Evolutionary conservation across 2,113 vertebrate genomes (phyloP), one percentile per base, ranked within the genome.

Genomic region (Prionailurus bengalensis): DNA sequence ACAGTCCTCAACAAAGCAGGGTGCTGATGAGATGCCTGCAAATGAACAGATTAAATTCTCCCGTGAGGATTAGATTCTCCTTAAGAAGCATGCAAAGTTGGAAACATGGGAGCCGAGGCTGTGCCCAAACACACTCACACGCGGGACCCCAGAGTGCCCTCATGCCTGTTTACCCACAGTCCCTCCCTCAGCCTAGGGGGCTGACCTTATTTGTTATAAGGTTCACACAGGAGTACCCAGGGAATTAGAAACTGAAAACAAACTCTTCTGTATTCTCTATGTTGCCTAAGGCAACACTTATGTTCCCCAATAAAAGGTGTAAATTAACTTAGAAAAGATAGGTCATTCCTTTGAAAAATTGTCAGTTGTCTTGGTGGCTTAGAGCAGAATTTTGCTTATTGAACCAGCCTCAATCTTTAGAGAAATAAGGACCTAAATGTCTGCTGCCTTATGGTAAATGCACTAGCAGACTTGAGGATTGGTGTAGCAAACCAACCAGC

Each of bases 241-340:
- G 97, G 98, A 96, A 97, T 96, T 96, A 89, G 97, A 82, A 95
- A 96, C 88, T 74, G 90, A 90, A 97, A 97, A 97, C 95, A 97
- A 94, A 96, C 91, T 97, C 86, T 97, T 94, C 96, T 88, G 88
- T 94, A 95, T 97, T 96, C 95, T 97, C 90, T 81, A 0, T 94
- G 78, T 96, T 96, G 96, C 97, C 95, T 73, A 79, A 94, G 89
- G 98, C 97, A 86, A 95, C 81, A 86, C 94, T 97, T 93, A 83
- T 65, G 81, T 92, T 85, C 97, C 95, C 94, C 92, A 94, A 42
- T 97, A 97, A 95, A 98, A 98, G 95, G 95, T 98, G 78, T 82
- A 98, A 98, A 98, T 98, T 98, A 96, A 98, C 96, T 98, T 97
- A 96, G 94, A 94, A 97, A 98, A 97, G 96, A 98, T 95, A 98